Evolutionary conservation across 2,888 invertebrate species (phyloP).

Genomic region (Chironomus tentans): DNA sequence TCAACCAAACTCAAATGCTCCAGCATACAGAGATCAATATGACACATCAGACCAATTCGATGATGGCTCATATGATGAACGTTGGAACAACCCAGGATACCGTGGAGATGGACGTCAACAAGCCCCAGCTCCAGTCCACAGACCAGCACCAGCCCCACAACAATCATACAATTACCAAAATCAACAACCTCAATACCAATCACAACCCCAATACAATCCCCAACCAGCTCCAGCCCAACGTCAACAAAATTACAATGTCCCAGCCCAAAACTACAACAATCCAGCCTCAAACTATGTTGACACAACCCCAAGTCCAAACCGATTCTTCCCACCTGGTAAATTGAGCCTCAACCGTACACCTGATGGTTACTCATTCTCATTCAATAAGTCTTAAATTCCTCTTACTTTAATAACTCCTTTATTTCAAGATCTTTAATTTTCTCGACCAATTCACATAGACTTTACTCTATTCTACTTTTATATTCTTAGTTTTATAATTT

Average conservation of each 20-base stretch:
- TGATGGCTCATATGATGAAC: constrained; percentile 41
- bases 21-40: constrained; percentile 32
- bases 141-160: constrained; percentile 44
- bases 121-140: constrained; percentile 34
- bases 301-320: constrained; percentile 60
- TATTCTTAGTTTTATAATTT: background rate
- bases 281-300: constrained; percentile 17
- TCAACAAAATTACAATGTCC: constrained; percentile 28
- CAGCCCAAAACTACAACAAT: no score
- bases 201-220: constrained; percentile 43
- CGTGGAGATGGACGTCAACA: constrained; percentile 15
- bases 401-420: background rate
- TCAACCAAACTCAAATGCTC: constrained; percentile 37
- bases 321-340: constrained; percentile 78
- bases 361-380: constrained; percentile 79
- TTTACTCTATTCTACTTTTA: background rate
- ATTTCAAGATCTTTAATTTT: background rate
- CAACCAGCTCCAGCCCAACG: constrained; percentile 27
- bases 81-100: constrained; percentile 39
- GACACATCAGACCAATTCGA: constrained; percentile 34
- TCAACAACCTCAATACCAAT: constrained; percentile 40
- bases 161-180: constrained; percentile 40
- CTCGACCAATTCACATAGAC: background rate
- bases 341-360: constrained; percentile 77
- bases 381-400: constrained; percentile 53